A percentile compares a stretch with the other conserved stretches of the same genome.
Evolutionary conservation across 2,888 invertebrate species (phyloP).

Genomic region (Dorcus hopei): DNA sequence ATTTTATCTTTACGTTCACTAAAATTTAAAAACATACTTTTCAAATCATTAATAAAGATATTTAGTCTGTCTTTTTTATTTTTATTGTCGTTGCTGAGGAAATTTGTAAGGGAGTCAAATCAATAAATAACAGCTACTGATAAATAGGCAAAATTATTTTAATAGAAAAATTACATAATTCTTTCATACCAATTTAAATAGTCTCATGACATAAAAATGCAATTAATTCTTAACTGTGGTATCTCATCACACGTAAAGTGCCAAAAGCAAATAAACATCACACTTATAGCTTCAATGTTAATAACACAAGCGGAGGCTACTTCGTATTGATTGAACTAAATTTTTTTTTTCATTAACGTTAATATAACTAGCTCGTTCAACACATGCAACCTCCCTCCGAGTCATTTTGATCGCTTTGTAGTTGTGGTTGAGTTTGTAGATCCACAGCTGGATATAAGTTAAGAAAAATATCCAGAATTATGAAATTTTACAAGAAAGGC

Average conservation of each 20-base stretch:
- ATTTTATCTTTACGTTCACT: constrained; percentile 1
- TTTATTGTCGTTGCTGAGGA: no score
- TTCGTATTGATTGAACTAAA: constrained; percentile 30
- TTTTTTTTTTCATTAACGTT: constrained; percentile 20
- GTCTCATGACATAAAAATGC: constrained; percentile 31
- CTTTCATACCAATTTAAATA: constrained; percentile 16
- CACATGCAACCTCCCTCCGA: constrained; percentile 82
- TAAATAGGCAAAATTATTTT: constrained; percentile 21
- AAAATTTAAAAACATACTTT: background rate
- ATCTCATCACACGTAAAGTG: constrained; percentile 34
- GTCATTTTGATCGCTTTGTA: constrained; percentile 75
- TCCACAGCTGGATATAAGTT: constrained; percentile 57
- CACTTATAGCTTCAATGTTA: constrained; percentile 43
- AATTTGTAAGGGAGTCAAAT: no score
- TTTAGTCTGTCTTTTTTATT: background rate
- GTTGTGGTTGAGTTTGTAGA: constrained; percentile 76
- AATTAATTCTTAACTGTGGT: constrained; percentile 32
- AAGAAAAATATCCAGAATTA: background rate
- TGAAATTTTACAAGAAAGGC: no score
- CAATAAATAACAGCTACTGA: background rate
- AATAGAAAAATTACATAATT: constrained; percentile 30
- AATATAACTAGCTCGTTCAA: constrained; percentile 50
- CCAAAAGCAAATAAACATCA: constrained; percentile 40
- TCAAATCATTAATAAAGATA: background rate
- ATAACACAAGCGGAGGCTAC: constrained; percentile 39